Percentiles rank a stretch among this genome's conserved stretches.
Conservation (phyloP, 2,888 invertebrate genomes). For the Brachyopa scutellaris region DNA sequence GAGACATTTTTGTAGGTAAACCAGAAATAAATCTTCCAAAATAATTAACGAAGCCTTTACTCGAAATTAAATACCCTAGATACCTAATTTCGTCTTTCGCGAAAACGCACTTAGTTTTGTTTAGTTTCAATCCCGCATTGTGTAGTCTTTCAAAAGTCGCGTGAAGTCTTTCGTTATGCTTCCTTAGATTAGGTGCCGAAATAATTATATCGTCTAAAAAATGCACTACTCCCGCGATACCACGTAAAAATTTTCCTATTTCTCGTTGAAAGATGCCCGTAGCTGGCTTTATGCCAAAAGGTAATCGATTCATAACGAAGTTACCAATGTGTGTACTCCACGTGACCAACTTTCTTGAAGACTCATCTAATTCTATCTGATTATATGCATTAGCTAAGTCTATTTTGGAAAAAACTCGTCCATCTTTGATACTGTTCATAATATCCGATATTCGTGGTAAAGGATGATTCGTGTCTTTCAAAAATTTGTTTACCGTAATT, state of each 20-base stretch:
- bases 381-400: constrained; percentile 74
- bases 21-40: no score
- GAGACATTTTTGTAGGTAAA: no score
- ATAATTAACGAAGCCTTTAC: no score
- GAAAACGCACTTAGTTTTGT: not conserved
- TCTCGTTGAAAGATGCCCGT: constrained; percentile 75
- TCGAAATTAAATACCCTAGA: not conserved
- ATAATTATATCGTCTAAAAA: constrained; percentile 73
- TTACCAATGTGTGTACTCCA: constrained; percentile 73
- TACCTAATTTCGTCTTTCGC: not conserved
- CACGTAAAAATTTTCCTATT: constrained; percentile 76
- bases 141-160: not conserved
- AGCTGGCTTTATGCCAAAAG: constrained; percentile 77
- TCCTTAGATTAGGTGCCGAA: not conserved
- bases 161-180: not conserved
- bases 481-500: constrained; percentile 7
- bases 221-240: constrained; percentile 72
- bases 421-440: not conserved
- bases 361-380: no score
- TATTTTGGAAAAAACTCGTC: constrained; percentile 10
- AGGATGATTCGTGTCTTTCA: constrained; percentile 20
- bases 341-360: no score
- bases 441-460: constrained; percentile 8
- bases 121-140: no score
- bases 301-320: constrained; percentile 75